These are phyloP conservation scores for Vesta saturnalis DNA, from an alignment of 2,888 invertebrate species.

Conservation along the genomic window DNA sequence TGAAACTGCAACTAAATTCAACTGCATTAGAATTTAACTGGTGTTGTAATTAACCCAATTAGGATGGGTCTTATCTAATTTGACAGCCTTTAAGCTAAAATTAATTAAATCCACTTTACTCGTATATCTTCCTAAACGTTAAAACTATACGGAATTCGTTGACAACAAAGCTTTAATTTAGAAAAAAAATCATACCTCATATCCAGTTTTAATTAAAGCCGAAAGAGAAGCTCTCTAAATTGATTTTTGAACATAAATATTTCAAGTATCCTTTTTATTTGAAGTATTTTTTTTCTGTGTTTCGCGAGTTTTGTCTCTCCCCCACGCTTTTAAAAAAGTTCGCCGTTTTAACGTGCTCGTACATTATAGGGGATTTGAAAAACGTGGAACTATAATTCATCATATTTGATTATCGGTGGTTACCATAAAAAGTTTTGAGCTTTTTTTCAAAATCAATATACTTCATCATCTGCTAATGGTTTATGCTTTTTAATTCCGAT, in stretches of 20 bases:
- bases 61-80: constrained; percentile 14
- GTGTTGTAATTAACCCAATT: constrained; percentile 26
- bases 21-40: constrained; percentile 23
- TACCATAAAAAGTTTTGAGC: not conserved
- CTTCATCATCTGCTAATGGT: no score
- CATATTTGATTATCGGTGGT: constrained; percentile 1
- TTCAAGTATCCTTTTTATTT: not conserved
- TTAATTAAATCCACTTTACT: constrained; percentile 12
- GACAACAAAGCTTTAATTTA: not conserved
- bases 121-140: no score
- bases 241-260: not conserved
- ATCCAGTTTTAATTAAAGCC: not conserved
- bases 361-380: not conserved
- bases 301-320: not conserved
- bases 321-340: not conserved
- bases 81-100: constrained; percentile 2
- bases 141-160: not conserved
- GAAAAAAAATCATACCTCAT: not conserved
- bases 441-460: constrained; percentile 3
- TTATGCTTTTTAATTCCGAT: no score
- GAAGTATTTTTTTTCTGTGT: not conserved
- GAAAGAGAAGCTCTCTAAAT: not conserved
- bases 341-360: constrained; percentile 1
- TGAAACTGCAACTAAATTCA: constrained; percentile 15
- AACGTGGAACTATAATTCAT: constrained; percentile 1